Evolutionary conservation across 2,113 vertebrate genomes (phyloP), one percentile per base, ranked within the genome.

Genomic region (Stegastes partitus): DNA sequence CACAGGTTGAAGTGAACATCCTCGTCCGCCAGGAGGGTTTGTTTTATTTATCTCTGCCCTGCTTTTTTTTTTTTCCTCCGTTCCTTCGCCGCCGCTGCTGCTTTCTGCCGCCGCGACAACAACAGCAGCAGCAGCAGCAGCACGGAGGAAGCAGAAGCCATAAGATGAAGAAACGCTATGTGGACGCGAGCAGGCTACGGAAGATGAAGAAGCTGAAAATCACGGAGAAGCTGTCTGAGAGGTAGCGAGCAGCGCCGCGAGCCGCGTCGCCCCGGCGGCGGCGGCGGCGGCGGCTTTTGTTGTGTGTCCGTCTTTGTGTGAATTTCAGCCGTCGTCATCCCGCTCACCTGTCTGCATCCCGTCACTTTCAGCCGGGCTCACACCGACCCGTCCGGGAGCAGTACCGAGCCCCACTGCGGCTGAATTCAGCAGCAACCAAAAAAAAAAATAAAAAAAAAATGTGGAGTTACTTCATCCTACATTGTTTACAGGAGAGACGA

Each of bases 131-230:
- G n/a, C n/a, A n/a, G n/a, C n/a, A 44, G 49, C 78, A 59, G 58
- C 55, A 59, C 73, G 77, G 69, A 68, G 82, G 87, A 72, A 88
- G 78, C 1, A 74, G 76, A 87, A 90, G 89, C 85, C 92, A 83
- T 90, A 95, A 87, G 74, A 95, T 95, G 95, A 95, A 95, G 94
- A 95, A 95, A 87, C 95, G 95, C 19, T 92, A 90, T 78, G 92
- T 94, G 91, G 95, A 95, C 81, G 92, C 93, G 87, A 93, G 66
- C 90, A 94, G 89, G 91, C 89, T 95, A 21, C 91, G 94, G 86
- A 95, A 94, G 69, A 95, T 94, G 94, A 95, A 93, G 75, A 94
- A 94, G 53, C 83, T 93, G 66, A 93, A 92, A 77, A 91, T 95
- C 42, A 93, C 94, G 80, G 95, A 95, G 88, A 89, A 59, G 92